Evolutionary conservation across 2,113 vertebrate species (phyloP).

Genomic region (Misgurnus anguillicaudatus): DNA sequence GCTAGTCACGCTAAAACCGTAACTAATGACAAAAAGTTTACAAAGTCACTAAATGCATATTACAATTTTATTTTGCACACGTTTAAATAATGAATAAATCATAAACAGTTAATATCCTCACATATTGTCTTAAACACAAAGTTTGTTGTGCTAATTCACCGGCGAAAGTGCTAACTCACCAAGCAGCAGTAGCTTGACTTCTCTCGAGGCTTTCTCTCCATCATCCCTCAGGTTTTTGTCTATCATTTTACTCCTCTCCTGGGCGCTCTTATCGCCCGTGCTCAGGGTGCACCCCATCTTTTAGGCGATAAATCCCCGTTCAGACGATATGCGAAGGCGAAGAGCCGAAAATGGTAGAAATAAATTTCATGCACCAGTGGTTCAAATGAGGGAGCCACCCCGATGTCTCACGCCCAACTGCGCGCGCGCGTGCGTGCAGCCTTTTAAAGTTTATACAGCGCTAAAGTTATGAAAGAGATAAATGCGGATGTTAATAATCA

Average conservation of each 20-base stretch:
- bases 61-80: neutral
- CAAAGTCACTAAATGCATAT: neutral
- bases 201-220: constrained; percentile 92
- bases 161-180: constrained; percentile 74
- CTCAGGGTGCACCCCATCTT: constrained; percentile 96
- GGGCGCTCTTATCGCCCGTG: constrained; percentile 94
- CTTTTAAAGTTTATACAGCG: neutral
- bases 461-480: neutral
- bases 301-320: constrained; percentile 34
- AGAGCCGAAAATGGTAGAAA: constrained; percentile 48
- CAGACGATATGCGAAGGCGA: constrained; percentile 22
- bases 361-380: constrained; percentile 34
- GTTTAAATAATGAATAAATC: neutral
- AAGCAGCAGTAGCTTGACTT: constrained; percentile 94
- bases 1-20: neutral
- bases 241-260: constrained; percentile 97
- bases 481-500: neutral
- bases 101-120: neutral
- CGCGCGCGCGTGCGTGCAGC: neutral
- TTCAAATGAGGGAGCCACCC: constrained; percentile 15
- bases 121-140: neutral
- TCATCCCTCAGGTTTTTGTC: constrained; percentile 95
- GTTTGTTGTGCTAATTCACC: neutral
- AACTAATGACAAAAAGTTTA: constrained; percentile 4
- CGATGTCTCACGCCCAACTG: constrained; percentile 36